Percentiles rank a stretch among this genome's conserved stretches.
phyloP scores from a whole-genome alignment of 2,113 vertebrate species.

The Psittacula cyanocephala region DNA sequence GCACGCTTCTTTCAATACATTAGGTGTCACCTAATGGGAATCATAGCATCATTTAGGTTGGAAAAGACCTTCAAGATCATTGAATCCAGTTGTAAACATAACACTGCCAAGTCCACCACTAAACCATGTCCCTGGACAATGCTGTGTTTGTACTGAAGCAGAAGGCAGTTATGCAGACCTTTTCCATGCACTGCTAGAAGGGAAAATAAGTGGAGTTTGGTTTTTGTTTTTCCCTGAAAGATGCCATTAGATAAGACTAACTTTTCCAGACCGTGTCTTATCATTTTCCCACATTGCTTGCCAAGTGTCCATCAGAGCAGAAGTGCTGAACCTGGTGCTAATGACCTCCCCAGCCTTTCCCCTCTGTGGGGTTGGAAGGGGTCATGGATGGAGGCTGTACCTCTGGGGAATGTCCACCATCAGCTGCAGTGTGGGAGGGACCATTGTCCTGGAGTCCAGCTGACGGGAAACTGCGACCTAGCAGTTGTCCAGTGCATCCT shows the following conservation, averaged over 20 bases:
- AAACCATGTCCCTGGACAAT: not conserved
- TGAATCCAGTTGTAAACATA: not conserved
- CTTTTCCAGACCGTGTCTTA: not conserved
- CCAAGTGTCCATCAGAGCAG: not conserved
- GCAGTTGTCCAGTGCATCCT: accelerated
- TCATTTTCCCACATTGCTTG: not conserved
- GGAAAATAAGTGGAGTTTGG: not conserved
- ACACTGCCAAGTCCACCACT: not conserved
- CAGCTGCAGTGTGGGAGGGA: not conserved
- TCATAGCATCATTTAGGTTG: not conserved
- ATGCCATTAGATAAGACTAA: not conserved
- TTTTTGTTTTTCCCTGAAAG: not conserved
- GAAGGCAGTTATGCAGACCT: not conserved
- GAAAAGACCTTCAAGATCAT: not conserved
- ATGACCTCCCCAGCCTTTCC: not conserved
- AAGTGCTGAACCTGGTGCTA: not conserved
- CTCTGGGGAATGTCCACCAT: not conserved
- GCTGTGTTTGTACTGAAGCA: not conserved
- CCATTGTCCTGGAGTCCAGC: not conserved
- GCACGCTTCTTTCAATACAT: not conserved
- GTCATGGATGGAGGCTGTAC: not conserved
- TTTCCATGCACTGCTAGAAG: not conserved
- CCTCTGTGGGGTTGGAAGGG: not conserved
- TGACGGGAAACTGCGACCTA: not conserved
- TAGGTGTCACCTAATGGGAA: not conserved